Evolutionary conservation across 2,888 invertebrate genomes (phyloP), one percentile per base, ranked within the genome.

Genomic region (Pelosia muscerda): DNA sequence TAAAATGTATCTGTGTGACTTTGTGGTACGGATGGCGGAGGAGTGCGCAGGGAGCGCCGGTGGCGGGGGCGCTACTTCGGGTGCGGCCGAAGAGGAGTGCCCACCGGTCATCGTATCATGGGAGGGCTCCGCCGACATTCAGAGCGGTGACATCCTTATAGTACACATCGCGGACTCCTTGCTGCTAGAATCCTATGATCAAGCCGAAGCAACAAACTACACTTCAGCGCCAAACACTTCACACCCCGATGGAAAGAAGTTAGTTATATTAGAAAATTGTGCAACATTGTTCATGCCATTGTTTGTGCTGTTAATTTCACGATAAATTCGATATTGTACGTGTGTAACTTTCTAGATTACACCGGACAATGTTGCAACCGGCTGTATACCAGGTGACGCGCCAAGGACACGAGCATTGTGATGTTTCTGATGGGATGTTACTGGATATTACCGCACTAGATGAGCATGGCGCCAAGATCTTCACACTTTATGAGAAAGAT

Each of bases 401-500:
- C 61, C 96, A 96, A 79, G 97, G 97, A 6, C 96, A 96, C 89
- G 96, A 96, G 84, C 96, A 96, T 84, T 97, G 97, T 87, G 97
- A 97, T 86, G 95, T 96, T 75, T 96, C 96, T 19, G 97, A 96
- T 80, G 97, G 97, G 63, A 96, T 96, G 86, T 91, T 96, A 15
- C 90, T 97, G 70, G 97, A 97, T 89, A 96, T 97, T 79, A 96
- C 96, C 62, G 96, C 96, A 15, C 94, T 97, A 72, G 95, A 96
- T 81, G 96, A 97, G 78, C 96, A 95, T 81, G 96, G 96, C 59
- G 88, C 92, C 25, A 96, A 96, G 83, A 95, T 97, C 76, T 96
- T 97, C 86, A 96, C 97, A 9, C 93, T 97, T 34, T 96, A 96
- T 85, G 97, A 97, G 88, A 97, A 97, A 90, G 97, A 97, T 88